Percentiles rank a stretch among this genome's conserved stretches.
These are phyloP conservation scores for Neoascia interrupta DNA, from an alignment of 2,888 invertebrate species.

Conservation along the genomic window DNA sequence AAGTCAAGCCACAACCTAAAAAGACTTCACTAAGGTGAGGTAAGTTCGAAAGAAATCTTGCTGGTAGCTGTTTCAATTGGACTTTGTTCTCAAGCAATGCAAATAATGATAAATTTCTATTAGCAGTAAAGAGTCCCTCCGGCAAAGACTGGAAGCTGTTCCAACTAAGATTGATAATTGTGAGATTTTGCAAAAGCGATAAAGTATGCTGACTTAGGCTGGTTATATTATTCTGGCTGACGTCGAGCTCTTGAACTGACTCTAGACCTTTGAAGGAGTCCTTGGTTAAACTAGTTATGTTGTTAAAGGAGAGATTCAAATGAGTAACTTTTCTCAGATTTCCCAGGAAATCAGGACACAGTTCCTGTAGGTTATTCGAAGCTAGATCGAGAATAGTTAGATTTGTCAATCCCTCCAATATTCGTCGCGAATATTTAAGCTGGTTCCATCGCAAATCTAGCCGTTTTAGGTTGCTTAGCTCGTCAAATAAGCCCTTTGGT, in stretches of 20 bases:
- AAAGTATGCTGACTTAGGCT: conserved; percentile 84
- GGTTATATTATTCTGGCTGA: conserved; percentile 84
- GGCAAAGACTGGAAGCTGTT: conserved; percentile 85
- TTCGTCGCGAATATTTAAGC: conserved; percentile 81
- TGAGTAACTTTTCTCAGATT: conserved; percentile 82
- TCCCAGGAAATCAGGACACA: conserved; percentile 83
- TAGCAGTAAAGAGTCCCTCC: conserved; percentile 82
- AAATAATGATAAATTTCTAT: conserved; percentile 81
- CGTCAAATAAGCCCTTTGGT: conserved; percentile 83
- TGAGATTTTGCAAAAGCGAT: conserved; percentile 82
- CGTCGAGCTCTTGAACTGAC: conserved; percentile 84
- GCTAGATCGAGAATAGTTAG: conserved; percentile 84
- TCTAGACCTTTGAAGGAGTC: conserved; percentile 84
- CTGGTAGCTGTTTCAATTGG: conserved; percentile 82
- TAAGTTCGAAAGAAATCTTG: conserved; percentile 83
- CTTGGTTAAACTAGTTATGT: conserved; percentile 83
- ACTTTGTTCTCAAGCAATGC: conserved; percentile 82
- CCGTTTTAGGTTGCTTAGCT: conserved; percentile 83
- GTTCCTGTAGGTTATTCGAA: conserved; percentile 83
- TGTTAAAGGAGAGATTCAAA: conserved; percentile 86
- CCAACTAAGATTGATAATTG: conserved; percentile 83
- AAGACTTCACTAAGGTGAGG: conserved; percentile 82
- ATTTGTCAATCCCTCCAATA: conserved; percentile 82
- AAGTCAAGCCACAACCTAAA: conserved; percentile 81
- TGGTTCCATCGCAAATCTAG: conserved; percentile 84